A percentile compares a stretch with the other conserved stretches of the same genome.
Conservation (phyloP, 2,797 vertebrate species). For the Phalloptychus januarius region DNA sequence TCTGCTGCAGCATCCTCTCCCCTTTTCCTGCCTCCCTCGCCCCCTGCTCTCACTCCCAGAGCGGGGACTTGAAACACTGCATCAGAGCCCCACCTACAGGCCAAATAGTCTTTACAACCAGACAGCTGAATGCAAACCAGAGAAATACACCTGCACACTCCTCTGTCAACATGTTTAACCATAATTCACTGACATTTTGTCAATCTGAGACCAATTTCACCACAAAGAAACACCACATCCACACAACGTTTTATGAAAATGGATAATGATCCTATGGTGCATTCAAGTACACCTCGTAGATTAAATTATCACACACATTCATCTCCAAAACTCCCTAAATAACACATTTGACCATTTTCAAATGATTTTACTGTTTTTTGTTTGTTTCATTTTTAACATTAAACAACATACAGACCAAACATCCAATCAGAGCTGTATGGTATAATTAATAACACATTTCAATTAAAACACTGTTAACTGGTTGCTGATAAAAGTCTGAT, state of each 20-base stretch:
- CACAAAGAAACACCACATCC: background rate
- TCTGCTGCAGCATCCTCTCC: slow-evolving; percentile 51
- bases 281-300: background rate
- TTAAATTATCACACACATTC: background rate
- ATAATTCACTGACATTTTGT: background rate
- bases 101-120: slow-evolving; percentile 41
- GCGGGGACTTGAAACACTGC: slow-evolving; percentile 76
- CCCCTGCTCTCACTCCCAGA: slow-evolving; percentile 25
- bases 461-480: background rate
- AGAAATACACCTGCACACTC: slow-evolving; percentile 1
- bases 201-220: background rate
- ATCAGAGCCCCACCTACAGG: slow-evolving; percentile 85
- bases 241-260: background rate
- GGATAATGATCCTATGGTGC: background rate
- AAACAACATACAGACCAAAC: background rate
- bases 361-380: background rate
- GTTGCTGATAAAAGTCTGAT: background rate
- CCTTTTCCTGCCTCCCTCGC: background rate
- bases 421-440: background rate
- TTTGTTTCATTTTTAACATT: background rate
- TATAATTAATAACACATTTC: background rate
- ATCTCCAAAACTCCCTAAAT: background rate
- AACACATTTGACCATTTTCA: background rate
- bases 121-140: slow-evolving; percentile 5
- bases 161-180: background rate